phyloP scores from a whole-genome alignment of 1,140 invertebrate species.

The Delia radicum region DNA sequence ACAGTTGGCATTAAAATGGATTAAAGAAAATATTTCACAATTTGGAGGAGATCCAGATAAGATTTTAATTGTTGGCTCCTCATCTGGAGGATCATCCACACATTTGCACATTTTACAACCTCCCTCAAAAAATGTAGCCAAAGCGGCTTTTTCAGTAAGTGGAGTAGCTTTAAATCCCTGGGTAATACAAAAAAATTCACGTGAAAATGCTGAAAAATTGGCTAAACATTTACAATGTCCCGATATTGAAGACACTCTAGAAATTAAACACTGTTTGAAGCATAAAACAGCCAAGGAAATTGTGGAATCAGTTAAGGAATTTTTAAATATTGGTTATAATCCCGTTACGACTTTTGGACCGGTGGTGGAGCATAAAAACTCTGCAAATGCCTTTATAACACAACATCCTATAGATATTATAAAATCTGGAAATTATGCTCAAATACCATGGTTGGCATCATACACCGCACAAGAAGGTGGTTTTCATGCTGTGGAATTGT shows the following conservation, averaged over 20 bases:
- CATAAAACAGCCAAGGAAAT: conserved; percentile 52
- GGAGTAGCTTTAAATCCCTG: conserved; percentile 45
- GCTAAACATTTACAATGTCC: conserved; percentile 62
- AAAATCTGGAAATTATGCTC: conserved; percentile 54
- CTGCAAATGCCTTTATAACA: conserved; percentile 57
- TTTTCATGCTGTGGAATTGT: conserved; percentile 56
- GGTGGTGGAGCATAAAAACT: conserved; percentile 55
- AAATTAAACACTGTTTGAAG: conserved; percentile 62
- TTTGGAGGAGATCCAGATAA: conserved; percentile 65
- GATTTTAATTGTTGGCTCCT: conserved; percentile 60
- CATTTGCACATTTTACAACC: conserved; percentile 67
- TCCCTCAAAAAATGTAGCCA: conserved; percentile 35
- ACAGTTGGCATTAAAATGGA: conserved; percentile 64
- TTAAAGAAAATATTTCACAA: conserved; percentile 60
- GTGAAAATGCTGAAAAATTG: conserved; percentile 60
- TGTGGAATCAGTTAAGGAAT: conserved; percentile 34
- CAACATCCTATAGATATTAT: conserved; percentile 58
- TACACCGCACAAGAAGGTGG: conserved; percentile 59
- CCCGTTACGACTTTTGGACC: conserved; percentile 65
- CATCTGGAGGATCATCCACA: conserved; percentile 63
- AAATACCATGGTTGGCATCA: conserved; percentile 60
- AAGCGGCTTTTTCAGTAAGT: conserved; percentile 40
- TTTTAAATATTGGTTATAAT: conserved; percentile 58
- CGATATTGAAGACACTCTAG: conserved; percentile 37
- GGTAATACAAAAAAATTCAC: conserved; percentile 58